These are phyloP conservation scores for Neoitamus cyanurus DNA, from an alignment of 2,888 invertebrate genomes.

Conservation along the genomic window DNA sequence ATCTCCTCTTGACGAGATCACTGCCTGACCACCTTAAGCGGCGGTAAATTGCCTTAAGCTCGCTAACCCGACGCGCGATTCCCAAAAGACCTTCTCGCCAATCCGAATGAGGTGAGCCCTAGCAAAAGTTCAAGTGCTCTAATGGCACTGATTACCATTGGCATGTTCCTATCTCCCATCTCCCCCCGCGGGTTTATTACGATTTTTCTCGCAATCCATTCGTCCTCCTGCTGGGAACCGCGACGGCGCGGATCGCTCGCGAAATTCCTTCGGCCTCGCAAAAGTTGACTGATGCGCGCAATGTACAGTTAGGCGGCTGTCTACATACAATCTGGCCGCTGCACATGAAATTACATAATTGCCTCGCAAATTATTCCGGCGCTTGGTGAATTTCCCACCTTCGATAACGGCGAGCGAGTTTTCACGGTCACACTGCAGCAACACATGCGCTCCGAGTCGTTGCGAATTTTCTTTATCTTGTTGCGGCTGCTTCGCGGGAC, in stretches of 20 bases:
- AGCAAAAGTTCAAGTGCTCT: slow-evolving; percentile 3
- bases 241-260: background rate
- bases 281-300: slow-evolving; percentile 13
- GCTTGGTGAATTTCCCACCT: background rate
- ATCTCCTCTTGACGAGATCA: background rate
- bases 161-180: background rate
- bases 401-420: background rate
- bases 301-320: slow-evolving; percentile 17
- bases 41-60: background rate
- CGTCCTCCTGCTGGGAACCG: background rate
- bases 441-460: background rate
- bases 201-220: background rate
- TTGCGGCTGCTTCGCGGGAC: background rate
- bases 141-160: slow-evolving; percentile 30
- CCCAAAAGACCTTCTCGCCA: background rate
- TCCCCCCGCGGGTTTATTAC: background rate
- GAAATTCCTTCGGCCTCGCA: background rate
- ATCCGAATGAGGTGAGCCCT: background rate
- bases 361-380: background rate
- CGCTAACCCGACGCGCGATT: background rate
- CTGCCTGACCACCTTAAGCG: background rate
- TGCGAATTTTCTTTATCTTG: background rate
- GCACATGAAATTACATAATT: slow-evolving; percentile 35
- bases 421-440: background rate
- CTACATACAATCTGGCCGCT: background rate